Conservation (phyloP, 1,140 invertebrate species). For the Camponotus vicinus region DNA sequence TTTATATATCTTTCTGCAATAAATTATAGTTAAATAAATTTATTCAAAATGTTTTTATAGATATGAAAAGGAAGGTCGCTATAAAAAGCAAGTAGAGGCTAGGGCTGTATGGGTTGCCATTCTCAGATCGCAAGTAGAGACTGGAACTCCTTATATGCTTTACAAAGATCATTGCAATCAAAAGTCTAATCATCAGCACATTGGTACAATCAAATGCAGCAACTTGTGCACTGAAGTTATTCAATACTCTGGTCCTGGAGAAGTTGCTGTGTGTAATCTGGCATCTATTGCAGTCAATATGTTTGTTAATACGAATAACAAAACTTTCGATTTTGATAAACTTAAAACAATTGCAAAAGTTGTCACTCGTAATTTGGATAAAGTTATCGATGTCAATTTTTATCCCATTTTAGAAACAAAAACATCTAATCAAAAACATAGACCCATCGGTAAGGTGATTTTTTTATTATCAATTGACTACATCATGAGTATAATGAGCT, state of each 20-base stretch:
- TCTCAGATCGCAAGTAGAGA: constrained; percentile 98
- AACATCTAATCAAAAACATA: constrained; percentile 95
- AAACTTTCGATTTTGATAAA: constrained; percentile 96
- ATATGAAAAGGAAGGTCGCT: constrained; percentile 95
- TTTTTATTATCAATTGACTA: background rate
- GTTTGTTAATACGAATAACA: constrained; percentile 93
- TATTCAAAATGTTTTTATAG: constrained; percentile 81
- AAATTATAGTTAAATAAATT: constrained; percentile 1
- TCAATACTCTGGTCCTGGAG: constrained; percentile 96
- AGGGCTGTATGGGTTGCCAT: constrained; percentile 97
- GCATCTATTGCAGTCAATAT: constrained; percentile 99
- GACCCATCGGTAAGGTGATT: constrained; percentile 92
- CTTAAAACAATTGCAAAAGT: constrained; percentile 96
- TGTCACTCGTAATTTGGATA: constrained; percentile 97
- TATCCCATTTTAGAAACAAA: constrained; percentile 97
- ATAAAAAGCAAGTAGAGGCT: constrained; percentile 93
- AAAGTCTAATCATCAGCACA: constrained; percentile 99
- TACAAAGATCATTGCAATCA: constrained; percentile 99
- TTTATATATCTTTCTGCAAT: background rate
- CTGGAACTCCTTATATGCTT: constrained; percentile 99
- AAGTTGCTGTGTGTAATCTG: constrained; percentile 99
- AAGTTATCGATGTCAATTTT: constrained; percentile 98
- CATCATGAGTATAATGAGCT: background rate
- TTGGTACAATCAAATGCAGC: constrained; percentile 99
- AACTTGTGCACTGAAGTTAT: constrained; percentile 99